Evolutionary conservation across 23 tunicate species (phyloP), one percentile per base, ranked within the genome.

Genomic region (Styela clava): DNA sequence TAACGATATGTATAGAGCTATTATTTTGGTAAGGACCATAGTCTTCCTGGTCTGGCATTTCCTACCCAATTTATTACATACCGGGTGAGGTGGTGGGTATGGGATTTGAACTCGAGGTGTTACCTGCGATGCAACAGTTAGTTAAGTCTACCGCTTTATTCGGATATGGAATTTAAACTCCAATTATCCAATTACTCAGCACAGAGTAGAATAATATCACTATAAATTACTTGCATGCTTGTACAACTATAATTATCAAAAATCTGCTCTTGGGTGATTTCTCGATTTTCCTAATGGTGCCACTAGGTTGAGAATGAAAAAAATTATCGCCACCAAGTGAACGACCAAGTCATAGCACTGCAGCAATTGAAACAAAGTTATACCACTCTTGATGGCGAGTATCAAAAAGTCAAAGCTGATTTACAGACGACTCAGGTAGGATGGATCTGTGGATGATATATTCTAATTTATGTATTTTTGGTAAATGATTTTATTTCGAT

Each of bases 381-480:
- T 34, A 74, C 31, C 5, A 24, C 82, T 19, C 83, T 89, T 29
- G 88, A 89, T 24, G 25, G 69, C 51, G 88, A 79, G 34, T 84
- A 44, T 33, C 85, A 84, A 52, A 79, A 89, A 84, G 85, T 83
- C 26, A 87, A 89, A 79, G 35, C 70, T 0, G 78, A 83, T 26
- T 62, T 89, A 21, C 85, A 89, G 67, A 34, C 64, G 2, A 74
- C 73, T 27, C 88, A 89, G 94, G 94, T 89, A 56, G 73, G 72
- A 79, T 20, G 33, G 71, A 67, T 29, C 71, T 1, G 71, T 67
- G 31, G 31, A 25, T 18, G 16, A 18, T 16, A 16, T 1, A 27
- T 67, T 67, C 71, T 29, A 24, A 0, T 67, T 1, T 67, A 67
- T 67, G 31, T 27, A 25, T 67, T 18, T 16, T 25, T 29, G n/a